phyloP scores from a whole-genome alignment of 2,797 vertebrate species.

The Ficedula albicollis region DNA sequence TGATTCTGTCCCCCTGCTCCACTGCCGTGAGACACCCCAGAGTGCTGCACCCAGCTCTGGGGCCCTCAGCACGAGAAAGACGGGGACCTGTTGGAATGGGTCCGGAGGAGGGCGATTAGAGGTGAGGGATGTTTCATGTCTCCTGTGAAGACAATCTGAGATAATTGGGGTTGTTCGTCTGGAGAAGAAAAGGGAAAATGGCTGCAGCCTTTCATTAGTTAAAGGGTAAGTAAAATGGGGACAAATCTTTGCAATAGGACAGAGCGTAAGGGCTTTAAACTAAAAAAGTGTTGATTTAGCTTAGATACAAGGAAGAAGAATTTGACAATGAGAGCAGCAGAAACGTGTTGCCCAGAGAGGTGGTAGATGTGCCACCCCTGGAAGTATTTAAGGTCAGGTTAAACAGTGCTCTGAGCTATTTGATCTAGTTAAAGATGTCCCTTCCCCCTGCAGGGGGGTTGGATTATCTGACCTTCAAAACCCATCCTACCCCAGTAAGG shows the following conservation, averaged over 20 bases:
- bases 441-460: not conserved
- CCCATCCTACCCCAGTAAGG: not conserved
- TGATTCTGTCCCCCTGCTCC: not conserved
- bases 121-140: not conserved
- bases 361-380: not conserved
- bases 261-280: not conserved
- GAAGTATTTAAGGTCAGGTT: not conserved
- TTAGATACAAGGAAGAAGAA: not conserved
- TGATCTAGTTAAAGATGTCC: not conserved
- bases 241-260: not conserved
- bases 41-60: not conserved
- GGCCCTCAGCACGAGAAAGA: not conserved
- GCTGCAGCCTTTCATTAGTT: not conserved
- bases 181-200: not conserved
- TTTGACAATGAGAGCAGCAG: not conserved
- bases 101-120: accelerated
- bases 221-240: not conserved
- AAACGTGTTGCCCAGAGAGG: too few relatives aligned
- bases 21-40: not conserved
- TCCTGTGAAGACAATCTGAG: not conserved
- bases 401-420: not conserved
- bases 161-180: not conserved
- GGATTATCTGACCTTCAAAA: not conserved
- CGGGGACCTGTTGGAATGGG: not conserved
- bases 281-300: accelerated